Base-by-base conservation (phyloP, 2,797 vertebrate genomes). In the Hirundo rustica region DNA sequence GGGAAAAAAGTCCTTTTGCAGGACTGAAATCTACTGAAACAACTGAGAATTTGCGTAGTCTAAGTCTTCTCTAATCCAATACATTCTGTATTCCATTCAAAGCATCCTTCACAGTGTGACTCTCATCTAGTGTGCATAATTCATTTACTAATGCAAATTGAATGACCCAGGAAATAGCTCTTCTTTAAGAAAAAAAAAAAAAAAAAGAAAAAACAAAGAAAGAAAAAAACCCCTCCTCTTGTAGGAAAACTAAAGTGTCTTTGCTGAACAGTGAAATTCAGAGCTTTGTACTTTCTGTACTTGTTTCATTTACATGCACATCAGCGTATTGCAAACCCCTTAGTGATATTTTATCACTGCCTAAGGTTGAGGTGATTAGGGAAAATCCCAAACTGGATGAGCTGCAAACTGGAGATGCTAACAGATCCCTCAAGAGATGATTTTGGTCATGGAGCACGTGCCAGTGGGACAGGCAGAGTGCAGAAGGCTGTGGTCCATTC, bases 101-200 rank as follows among this genome's bases (percentile, higher is more conserved):
- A 30, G 48, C 57, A 44, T 27, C 5, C 29, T 82, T 91, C 61
- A 11, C 34, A 51, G 18, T 66, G 25, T 60, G 73, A 85, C 85
- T 82, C 79, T 89, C 57, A 81, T 48, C 32, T 65, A 54, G 6
- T 40, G 12, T 83, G 36, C 50, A 53, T 74, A 87, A 92, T 83
- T 92, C 61, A 73, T 76, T 71, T 73, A 78, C 47, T 48, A n/a
- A 93, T 79, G 25, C 65, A 97, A 81, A 78, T 85, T 22, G 61
- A 93, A 50, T 32, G 13, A 51, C 20, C 58, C 58, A 77, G 47
- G 17, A 60, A 92, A 55, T 22, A 91, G 20, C 4, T 77, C 22
- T 36, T 55, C 16, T 27, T 55, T 9, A 18, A 42, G 7, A 12
- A 12, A 32, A 7, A 32, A 3, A 20, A 4, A 10, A 6, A 3